These are phyloP conservation scores for Scaptomyza hsui DNA, from an alignment of 1,140 invertebrate genomes.

Conservation along the genomic window DNA sequence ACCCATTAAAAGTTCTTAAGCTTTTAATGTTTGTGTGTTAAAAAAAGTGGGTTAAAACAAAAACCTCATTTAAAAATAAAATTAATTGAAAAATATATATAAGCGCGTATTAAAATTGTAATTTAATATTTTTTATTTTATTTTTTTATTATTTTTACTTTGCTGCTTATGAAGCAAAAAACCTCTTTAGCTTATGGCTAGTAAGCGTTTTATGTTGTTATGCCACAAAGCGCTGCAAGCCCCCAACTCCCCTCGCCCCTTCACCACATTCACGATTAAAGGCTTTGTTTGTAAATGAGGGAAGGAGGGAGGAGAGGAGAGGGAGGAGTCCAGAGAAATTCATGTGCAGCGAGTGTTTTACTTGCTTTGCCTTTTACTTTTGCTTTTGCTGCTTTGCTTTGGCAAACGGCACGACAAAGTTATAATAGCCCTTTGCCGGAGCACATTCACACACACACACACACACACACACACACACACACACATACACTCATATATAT, in stretches of 20 bases:
- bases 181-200: conserved; percentile 17
- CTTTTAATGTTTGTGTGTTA: neutral
- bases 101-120: neutral
- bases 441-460: neutral
- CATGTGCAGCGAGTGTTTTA: conserved; percentile 31
- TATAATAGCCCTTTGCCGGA: conserved; percentile 72
- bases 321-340: conserved; percentile 6
- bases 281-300: conserved; percentile 12
- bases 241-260: neutral
- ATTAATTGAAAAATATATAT: conserved; percentile 18
- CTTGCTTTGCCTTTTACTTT: conserved; percentile 27
- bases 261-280: neutral
- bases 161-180: neutral
- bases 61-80: conserved; percentile 25
- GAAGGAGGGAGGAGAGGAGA: neutral
- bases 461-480: neutral
- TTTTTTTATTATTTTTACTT: neutral
- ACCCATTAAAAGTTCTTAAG: conserved; percentile 1
- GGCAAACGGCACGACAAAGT: conserved; percentile 69
- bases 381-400: conserved; percentile 62
- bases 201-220: conserved; percentile 21
- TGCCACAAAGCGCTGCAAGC: conserved; percentile 8
- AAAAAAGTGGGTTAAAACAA: neutral
- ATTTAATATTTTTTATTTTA: neutral
- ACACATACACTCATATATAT: neutral